Evolutionary conservation across 2,797 vertebrate species (phyloP).

Genomic region (Neoniphon sammara): DNA sequence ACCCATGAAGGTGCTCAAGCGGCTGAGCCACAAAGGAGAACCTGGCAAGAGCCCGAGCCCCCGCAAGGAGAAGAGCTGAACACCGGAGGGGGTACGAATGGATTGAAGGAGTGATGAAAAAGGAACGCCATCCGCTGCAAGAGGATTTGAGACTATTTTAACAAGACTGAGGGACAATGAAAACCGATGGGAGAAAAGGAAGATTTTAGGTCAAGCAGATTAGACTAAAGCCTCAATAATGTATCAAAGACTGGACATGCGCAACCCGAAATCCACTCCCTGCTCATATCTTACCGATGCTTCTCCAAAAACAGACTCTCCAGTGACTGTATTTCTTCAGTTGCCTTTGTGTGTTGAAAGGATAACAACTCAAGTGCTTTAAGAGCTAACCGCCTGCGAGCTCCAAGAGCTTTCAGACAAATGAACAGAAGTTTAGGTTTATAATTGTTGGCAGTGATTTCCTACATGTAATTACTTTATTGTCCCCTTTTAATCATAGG

Average conservation of each 20-base stretch:
- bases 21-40: conserved; percentile 92
- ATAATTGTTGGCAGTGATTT: conserved; percentile 37
- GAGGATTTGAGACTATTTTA: conserved; percentile 42
- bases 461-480: conserved; percentile 15
- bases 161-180: conserved; percentile 7
- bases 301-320: conserved; percentile 13
- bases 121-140: conserved; percentile 11
- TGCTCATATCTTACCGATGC: conserved; percentile 28
- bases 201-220: conserved; percentile 10
- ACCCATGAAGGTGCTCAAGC: conserved; percentile 94
- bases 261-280: conserved; percentile 15
- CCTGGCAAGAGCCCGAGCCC: conserved; percentile 79
- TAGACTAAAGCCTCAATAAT: not conserved
- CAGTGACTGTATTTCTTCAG: conserved; percentile 27
- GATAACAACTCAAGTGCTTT: conserved; percentile 48
- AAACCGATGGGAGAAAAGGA: conserved; percentile 9
- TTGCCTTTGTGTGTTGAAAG: conserved; percentile 46
- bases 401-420: conserved; percentile 31
- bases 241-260: conserved; percentile 13
- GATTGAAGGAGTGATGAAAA: not conserved
- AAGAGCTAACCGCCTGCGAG: conserved; percentile 23
- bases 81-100: conserved; percentile 3
- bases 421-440: conserved; percentile 18
- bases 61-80: conserved; percentile 81
- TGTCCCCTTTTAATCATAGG: not conserved